phyloP scores from a whole-genome alignment of 2,113 vertebrate genomes.

The Lophius piscatorius region DNA sequence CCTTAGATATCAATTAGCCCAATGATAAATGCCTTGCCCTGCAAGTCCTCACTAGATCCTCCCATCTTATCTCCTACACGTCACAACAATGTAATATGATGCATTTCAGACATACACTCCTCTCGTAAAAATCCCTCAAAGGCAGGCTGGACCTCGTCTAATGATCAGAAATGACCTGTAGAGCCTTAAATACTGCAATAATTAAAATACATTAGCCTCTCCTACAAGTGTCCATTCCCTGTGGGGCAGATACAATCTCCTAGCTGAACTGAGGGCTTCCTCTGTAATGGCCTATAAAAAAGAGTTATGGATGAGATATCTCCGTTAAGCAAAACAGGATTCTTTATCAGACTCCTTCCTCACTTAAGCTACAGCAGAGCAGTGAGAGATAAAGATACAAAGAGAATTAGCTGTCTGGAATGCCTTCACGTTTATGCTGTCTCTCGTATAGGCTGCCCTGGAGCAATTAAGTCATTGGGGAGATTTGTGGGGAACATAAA shows the following conservation, averaged over 20 bases:
- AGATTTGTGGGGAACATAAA: conserved; percentile 67
- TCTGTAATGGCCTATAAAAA: conserved; percentile 72
- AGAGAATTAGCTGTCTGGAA: conserved; percentile 39
- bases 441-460: conserved; percentile 44
- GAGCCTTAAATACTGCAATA: conserved; percentile 36
- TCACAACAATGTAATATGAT: conserved; percentile 16
- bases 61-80: conserved; percentile 33
- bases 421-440: conserved; percentile 25
- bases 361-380: conserved; percentile 42
- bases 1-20: conserved; percentile 45
- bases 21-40: conserved; percentile 36
- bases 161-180: conserved; percentile 56
- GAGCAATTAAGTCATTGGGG: conserved; percentile 64
- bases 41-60: conserved; percentile 34
- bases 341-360: conserved; percentile 45
- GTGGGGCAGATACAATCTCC: conserved; percentile 34
- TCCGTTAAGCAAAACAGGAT: conserved; percentile 59
- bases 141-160: conserved; percentile 31
- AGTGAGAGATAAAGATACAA: conserved; percentile 43
- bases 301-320: conserved; percentile 75
- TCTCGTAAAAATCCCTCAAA: conserved; percentile 34
- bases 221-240: conserved; percentile 27
- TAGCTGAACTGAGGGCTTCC: conserved; percentile 54
- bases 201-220: conserved; percentile 65
- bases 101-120: conserved; percentile 23